Conservation (phyloP, 2,888 invertebrate genomes). For the Drosophila tanythrix region DNA sequence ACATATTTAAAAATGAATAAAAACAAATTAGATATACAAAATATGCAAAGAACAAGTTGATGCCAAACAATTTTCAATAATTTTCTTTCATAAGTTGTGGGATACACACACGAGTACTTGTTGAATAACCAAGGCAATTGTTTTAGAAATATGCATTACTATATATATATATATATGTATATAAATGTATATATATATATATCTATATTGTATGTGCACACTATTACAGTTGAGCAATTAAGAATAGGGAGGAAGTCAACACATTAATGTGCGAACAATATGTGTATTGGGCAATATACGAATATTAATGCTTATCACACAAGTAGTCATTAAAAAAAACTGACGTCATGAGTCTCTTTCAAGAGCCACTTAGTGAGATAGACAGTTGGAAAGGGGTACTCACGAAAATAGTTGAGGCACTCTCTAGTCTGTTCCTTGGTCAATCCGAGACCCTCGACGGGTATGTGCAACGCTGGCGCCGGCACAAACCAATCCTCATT, state of each 20-base stretch:
- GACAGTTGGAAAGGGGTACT: constrained; percentile 86
- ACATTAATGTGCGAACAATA: neutral
- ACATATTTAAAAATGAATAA: constrained; percentile 63
- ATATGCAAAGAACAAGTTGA: neutral
- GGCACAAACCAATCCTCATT: constrained; percentile 95
- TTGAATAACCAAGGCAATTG: constrained; percentile 38
- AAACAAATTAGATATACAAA: constrained; percentile 23
- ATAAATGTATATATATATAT: neutral
- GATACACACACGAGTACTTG: constrained; percentile 8
- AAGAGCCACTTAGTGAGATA: neutral
- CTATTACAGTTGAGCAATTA: constrained; percentile 34
- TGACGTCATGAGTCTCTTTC: constrained; percentile 15
- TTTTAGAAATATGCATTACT: constrained; percentile 22
- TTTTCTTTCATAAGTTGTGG: constrained; percentile 9
- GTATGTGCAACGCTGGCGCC: constrained; percentile 92
- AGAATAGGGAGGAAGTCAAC: neutral
- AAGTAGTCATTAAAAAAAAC: neutral
- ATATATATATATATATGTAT: neutral
- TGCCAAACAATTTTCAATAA: constrained; percentile 22
- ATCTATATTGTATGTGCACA: constrained; percentile 12
- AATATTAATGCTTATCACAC: constrained; percentile 12
- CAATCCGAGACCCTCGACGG: constrained; percentile 91
- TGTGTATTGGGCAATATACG: constrained; percentile 1
- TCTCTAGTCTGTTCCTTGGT: constrained; percentile 98
- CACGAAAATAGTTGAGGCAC: constrained; percentile 98